Conservation (phyloP, 2,888 invertebrate genomes). For the Rhingia rostrata region DNA sequence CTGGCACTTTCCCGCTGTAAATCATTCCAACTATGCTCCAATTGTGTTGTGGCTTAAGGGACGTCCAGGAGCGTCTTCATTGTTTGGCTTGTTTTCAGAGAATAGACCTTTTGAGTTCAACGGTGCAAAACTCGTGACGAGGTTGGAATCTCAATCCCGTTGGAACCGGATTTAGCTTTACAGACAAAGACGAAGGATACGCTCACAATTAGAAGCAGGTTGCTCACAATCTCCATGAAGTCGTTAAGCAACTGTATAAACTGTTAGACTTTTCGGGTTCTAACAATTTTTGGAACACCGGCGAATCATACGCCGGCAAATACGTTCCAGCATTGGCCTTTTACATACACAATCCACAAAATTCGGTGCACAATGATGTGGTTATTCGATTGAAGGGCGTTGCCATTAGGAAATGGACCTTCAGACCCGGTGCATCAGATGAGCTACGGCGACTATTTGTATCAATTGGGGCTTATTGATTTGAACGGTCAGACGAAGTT, state of each 20-base stretch:
- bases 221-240: conserved; percentile 90
- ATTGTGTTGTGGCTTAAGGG: conserved; percentile 94
- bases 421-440: conserved; percentile 91
- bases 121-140: conserved; percentile 82
- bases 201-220: conserved; percentile 91
- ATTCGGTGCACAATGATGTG: conserved; percentile 77
- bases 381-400: conserved; percentile 82
- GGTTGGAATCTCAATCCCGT: conserved; percentile 96
- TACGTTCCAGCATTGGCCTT: conserved; percentile 89
- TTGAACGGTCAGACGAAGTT: conserved; percentile 85
- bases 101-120: conserved; percentile 89
- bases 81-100: conserved; percentile 92
- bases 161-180: conserved; percentile 96
- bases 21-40: conserved; percentile 85
- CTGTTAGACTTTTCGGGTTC: conserved; percentile 90
- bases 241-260: conserved; percentile 91
- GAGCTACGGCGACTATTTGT: conserved; percentile 90
- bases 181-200: conserved; percentile 89
- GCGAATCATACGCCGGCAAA: conserved; percentile 94
- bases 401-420: conserved; percentile 90
- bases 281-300: conserved; percentile 93
- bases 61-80: conserved; percentile 91
- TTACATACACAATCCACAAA: conserved; percentile 85
- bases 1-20: conserved; percentile 93
- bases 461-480: conserved; percentile 88